These are phyloP conservation scores for Struthio camelus DNA, from an alignment of 2,113 vertebrate genomes.

Conservation along the genomic window DNA sequence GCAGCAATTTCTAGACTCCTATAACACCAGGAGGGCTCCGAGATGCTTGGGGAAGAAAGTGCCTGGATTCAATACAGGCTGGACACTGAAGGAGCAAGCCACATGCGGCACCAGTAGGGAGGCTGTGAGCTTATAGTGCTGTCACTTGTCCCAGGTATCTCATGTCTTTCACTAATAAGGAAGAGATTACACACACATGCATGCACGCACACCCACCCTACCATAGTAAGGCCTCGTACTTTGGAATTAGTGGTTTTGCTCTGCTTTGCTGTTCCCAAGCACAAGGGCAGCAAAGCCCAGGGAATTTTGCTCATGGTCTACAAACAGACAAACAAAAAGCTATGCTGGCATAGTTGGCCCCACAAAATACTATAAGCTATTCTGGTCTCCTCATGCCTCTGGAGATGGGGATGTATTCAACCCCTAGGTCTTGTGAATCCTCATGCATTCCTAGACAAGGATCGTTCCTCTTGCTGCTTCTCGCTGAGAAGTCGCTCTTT, in stretches of 20 bases:
- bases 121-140: background rate
- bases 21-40: background rate
- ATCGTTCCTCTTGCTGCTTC: background rate
- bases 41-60: background rate
- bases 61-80: background rate
- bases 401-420: background rate
- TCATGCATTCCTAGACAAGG: background rate
- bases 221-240: background rate
- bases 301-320: background rate
- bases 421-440: background rate
- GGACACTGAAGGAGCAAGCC: background rate
- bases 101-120: fast-evolving
- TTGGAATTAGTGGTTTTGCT: background rate
- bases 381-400: background rate
- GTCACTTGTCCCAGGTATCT: background rate
- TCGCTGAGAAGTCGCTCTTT: background rate
- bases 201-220: background rate
- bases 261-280: background rate
- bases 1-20: background rate
- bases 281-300: background rate
- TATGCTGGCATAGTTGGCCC: background rate
- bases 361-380: background rate
- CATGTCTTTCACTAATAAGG: background rate
- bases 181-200: too few relatives aligned
- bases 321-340: background rate